Base-by-base conservation (phyloP, 1,140 invertebrate species). In the Pogonomyrmex barbatus region DNA sequence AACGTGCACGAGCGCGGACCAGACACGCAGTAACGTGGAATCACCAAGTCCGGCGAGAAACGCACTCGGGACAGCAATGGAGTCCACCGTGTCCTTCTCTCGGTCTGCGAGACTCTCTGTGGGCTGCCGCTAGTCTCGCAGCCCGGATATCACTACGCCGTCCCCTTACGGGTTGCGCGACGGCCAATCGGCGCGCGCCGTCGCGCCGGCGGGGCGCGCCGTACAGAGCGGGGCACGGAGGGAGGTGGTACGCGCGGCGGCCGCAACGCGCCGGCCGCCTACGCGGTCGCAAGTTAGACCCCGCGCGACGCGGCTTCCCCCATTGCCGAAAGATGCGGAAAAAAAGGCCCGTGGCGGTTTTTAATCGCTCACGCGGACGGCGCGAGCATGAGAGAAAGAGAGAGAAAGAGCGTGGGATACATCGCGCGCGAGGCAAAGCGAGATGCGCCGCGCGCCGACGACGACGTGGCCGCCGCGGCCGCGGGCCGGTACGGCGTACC, bases 1-100 rank as follows among this genome's bases (percentile, higher is more conserved):
- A 8, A 39, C 76, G 85, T 89, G 52, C 76, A 89, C 88, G 88
- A 71, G 65, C 81, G 76, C 84, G 87, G 86, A 87, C 50, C 30
- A 87, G 86, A 87, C 85, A 86, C 76, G 77, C 83, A 84, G 76
- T 77, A 85, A 70, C 33, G 58, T 68, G 36, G 17, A 56, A 63
- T 24, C 58, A 78, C 83, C 89, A 88, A 91, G 88, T 90, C 92
- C 92, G 91, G 89, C 87, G 89, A 89, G 90, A 93, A 94, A 93
- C 93, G 89, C 92, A 94, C 93, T 94, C 92, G 67, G 90, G 84
- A 92, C 91, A 94, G 93, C 91, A 94, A 94, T 94, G 94, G 94
- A 94, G 93, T 89, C 90, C 87, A 63, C 84, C 90, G 92, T 91
- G 54, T 93, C 90, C 92, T 91, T 92, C 83, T 92, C 91, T 92